Evolutionary conservation across 2,113 vertebrate genomes (phyloP).

Genomic region (Coryphaenoides rupestris): DNA sequence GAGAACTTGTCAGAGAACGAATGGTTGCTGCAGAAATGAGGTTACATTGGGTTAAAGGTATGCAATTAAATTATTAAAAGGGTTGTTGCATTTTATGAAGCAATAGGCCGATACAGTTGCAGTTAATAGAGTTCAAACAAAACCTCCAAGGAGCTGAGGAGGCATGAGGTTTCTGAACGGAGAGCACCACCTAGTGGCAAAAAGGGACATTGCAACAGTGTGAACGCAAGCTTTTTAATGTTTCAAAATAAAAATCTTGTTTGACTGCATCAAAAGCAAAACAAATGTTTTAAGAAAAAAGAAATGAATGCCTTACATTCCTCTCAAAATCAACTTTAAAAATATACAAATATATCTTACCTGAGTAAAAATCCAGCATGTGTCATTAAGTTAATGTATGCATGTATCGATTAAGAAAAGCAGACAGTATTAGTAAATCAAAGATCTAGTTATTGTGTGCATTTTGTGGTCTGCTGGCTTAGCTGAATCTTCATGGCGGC

Average conservation of each 20-base stretch:
- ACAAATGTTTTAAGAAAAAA: conserved; percentile 1
- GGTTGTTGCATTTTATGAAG: too few relatives aligned
- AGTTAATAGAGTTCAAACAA: not conserved
- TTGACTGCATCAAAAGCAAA: not conserved
- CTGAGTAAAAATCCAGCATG: not conserved
- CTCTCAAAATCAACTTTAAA: not conserved
- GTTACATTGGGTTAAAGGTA: too few relatives aligned
- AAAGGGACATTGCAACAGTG: not conserved
- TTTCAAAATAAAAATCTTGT: conserved; percentile 19
- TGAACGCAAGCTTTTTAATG: not conserved
- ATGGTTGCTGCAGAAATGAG: too few relatives aligned
- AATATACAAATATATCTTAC: conserved; percentile 7
- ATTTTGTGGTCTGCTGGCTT: not conserved
- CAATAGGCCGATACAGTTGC: too few relatives aligned
- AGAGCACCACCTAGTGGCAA: conserved; percentile 47
- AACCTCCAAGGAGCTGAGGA: not conserved
- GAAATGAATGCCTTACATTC: not conserved
- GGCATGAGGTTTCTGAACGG: conserved; percentile 10
- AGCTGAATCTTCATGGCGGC: not conserved
- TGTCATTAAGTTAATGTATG: not conserved
- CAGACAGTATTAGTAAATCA: not conserved
- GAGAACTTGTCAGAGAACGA: too few relatives aligned
- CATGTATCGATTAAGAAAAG: not conserved
- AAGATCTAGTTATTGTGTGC: not conserved
- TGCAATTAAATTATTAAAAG: too few relatives aligned